These are phyloP conservation scores for Callinectes sapidus DNA, from an alignment of 2,888 invertebrate genomes.

Conservation along the genomic window DNA sequence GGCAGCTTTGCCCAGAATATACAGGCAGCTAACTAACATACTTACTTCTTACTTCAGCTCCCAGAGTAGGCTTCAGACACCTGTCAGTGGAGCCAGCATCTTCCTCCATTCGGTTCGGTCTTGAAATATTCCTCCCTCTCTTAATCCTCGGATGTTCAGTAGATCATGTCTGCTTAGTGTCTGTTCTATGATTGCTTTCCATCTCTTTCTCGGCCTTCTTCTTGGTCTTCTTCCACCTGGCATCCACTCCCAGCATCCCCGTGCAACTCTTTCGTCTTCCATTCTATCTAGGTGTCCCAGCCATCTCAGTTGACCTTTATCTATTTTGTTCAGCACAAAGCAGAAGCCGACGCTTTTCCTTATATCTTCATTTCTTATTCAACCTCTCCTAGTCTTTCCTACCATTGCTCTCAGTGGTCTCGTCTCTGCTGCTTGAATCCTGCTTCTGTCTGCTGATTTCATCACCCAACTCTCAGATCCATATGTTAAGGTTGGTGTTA, in stretches of 20 bases:
- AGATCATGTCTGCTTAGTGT: too few species aligned
- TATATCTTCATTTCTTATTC: background rate
- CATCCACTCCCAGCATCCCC: slow-evolving; percentile 5
- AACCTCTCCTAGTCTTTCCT: background rate
- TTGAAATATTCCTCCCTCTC: background rate
- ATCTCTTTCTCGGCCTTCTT: too few species aligned
- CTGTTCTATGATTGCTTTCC: too few species aligned
- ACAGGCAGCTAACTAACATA: background rate
- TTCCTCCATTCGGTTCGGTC: background rate
- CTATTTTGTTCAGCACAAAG: background rate
- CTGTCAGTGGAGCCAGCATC: background rate
- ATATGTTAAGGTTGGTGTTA: too few species aligned
- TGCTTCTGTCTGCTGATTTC: too few species aligned
- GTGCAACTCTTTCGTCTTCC: background rate
- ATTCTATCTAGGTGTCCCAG: background rate
- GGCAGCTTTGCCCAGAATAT: too few species aligned
- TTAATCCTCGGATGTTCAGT: background rate
- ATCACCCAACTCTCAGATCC: too few species aligned
- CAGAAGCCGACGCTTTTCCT: background rate
- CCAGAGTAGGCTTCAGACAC: too few species aligned
- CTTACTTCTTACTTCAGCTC: slow-evolving; percentile 2
- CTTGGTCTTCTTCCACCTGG: too few species aligned
- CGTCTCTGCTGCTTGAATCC: too few species aligned
- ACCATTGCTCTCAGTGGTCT: too few species aligned
- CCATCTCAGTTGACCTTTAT: background rate